Conservation (phyloP, 2,113 vertebrate genomes). For the Todiramphus saurophagus region DNA sequence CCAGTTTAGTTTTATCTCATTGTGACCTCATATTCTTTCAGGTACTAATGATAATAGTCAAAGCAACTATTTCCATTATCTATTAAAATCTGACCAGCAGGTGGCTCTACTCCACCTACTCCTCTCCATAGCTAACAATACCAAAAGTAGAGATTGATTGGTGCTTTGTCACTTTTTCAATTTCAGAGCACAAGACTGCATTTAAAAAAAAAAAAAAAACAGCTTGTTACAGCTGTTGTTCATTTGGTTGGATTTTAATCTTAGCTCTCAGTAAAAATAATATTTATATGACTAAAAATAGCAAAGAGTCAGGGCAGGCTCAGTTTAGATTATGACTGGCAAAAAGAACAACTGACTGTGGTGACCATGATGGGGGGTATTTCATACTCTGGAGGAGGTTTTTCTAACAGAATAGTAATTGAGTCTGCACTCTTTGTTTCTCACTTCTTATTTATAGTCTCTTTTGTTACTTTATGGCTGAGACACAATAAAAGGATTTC, state of each 20-base stretch:
- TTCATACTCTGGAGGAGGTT: neutral
- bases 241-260: neutral
- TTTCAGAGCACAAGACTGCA: neutral
- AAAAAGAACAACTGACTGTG: neutral
- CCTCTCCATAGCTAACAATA: neutral
- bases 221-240: neutral
- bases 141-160: neutral
- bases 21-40: neutral
- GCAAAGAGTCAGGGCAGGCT: neutral
- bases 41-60: neutral
- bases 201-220: neutral
- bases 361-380: neutral
- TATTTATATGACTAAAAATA: neutral
- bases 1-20: neutral
- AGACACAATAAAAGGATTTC: neutral
- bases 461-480: neutral
- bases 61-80: neutral
- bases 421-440: neutral
- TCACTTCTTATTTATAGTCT: constrained; percentile 6
- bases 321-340: neutral
- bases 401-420: constrained; percentile 9
- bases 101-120: neutral
- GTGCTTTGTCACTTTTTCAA: neutral
- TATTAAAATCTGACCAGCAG: neutral
- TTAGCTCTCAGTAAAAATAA: neutral